phyloP scores from a whole-genome alignment of 2,888 invertebrate species.

The Pseudococcus longispinus region DNA sequence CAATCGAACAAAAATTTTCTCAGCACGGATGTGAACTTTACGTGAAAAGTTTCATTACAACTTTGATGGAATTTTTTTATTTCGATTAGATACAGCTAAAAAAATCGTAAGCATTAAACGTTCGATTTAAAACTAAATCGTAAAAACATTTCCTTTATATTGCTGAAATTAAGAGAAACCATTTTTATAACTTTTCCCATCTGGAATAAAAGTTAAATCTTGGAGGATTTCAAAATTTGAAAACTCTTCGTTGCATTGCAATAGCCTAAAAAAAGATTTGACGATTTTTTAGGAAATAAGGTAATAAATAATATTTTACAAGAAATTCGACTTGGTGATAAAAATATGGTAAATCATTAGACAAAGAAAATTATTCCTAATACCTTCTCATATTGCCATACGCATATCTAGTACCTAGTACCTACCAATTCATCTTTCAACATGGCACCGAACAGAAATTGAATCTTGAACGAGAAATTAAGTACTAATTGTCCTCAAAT shows the following conservation, averaged over 20 bases:
- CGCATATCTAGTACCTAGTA: background rate
- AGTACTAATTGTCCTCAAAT: background rate
- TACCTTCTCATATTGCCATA: too few species aligned
- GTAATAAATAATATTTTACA: too few species aligned
- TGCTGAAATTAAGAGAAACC: background rate
- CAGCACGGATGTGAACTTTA: background rate
- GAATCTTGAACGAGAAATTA: background rate
- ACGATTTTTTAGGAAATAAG: too few species aligned
- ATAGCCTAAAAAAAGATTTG: background rate
- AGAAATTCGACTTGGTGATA: too few species aligned
- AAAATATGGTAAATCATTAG: too few species aligned
- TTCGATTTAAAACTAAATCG: background rate
- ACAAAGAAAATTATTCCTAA: too few species aligned
- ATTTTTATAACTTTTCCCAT: background rate
- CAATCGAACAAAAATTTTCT: background rate
- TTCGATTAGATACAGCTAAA: background rate
- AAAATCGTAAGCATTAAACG: background rate
- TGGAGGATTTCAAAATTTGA: background rate
- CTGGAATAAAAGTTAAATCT: background rate
- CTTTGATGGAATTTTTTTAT: background rate
- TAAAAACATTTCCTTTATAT: background rate
- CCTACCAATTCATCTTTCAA: background rate
- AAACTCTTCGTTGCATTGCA: background rate
- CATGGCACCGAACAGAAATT: too few species aligned
- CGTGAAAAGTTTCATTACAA: background rate